These are phyloP conservation scores for Oligia strigilis DNA, from an alignment of 2,888 invertebrate species.

Conservation along the genomic window DNA sequence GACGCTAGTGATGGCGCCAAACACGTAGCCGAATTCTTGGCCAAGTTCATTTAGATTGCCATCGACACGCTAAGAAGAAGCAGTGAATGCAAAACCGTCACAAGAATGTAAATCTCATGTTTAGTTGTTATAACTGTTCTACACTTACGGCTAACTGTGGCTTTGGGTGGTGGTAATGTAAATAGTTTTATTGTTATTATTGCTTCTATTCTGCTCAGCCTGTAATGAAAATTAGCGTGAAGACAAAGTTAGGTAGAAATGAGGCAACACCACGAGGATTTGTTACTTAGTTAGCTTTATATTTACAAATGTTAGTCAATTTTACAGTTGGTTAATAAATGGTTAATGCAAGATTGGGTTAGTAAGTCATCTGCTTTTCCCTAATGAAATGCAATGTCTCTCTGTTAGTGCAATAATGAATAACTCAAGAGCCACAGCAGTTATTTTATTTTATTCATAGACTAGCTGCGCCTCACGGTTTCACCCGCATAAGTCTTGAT, in stretches of 20 bases:
- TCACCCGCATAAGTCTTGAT: no score
- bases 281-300: conserved; percentile 8
- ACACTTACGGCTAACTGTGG: conserved; percentile 40
- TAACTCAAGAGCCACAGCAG: not conserved
- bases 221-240: conserved; percentile 43
- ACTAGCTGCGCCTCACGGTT: no score
- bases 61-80: not conserved
- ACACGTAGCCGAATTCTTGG: no score
- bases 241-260: conserved; percentile 9
- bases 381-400: not conserved
- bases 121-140: conserved; percentile 35
- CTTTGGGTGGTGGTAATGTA: conserved; percentile 26
- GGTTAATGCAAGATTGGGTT: not conserved
- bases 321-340: not conserved
- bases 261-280: conserved; percentile 4
- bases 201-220: conserved; percentile 41
- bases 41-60: no score
- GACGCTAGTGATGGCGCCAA: no score
- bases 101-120: conserved; percentile 29
- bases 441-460: not conserved
- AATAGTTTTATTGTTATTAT: conserved; percentile 27
- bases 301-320: not conserved
- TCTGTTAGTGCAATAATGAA: not conserved
- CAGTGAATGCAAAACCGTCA: not conserved
- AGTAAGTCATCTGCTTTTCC: not conserved